Evolutionary conservation across 2,113 vertebrate genomes (phyloP).

Genomic region (Oreotrochilus melanogaster): DNA sequence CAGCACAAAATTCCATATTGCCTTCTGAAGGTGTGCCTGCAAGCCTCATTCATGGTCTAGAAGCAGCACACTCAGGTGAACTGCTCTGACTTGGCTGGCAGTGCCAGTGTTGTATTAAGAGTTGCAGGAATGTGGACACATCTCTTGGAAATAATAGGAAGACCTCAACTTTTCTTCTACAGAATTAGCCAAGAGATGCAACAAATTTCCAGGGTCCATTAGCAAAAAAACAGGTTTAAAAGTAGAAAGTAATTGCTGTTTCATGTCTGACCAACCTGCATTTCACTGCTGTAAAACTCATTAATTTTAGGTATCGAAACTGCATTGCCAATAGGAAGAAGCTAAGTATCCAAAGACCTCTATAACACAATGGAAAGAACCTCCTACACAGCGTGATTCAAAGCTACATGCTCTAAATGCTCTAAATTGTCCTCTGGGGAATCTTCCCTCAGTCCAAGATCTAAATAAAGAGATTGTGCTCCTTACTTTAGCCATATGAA

Average conservation of each 20-base stretch:
- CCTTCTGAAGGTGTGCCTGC: neutral
- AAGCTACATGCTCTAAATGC: neutral
- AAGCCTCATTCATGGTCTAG: accelerated
- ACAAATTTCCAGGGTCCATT: neutral
- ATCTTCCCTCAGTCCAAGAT: neutral
- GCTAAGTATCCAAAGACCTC: neutral
- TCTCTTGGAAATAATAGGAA: neutral
- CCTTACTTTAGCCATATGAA: neutral
- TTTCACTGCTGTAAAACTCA: neutral
- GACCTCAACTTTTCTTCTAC: neutral
- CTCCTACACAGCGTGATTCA: neutral
- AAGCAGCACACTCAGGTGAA: neutral
- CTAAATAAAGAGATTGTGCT: neutral
- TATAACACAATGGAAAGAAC: neutral
- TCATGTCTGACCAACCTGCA: neutral
- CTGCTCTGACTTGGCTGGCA: neutral
- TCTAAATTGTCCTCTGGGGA: neutral
- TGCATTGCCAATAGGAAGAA: neutral
- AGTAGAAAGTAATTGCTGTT: neutral
- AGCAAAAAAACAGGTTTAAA: neutral
- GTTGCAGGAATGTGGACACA: neutral
- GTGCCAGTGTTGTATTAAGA: neutral
- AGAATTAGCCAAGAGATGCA: neutral
- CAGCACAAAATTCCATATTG: neutral
- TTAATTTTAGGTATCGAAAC: neutral